Percentiles rank a stretch among this genome's conserved stretches.
phyloP scores from a whole-genome alignment of 2,888 invertebrate species.

The Eristalinus sepulchralis region DNA sequence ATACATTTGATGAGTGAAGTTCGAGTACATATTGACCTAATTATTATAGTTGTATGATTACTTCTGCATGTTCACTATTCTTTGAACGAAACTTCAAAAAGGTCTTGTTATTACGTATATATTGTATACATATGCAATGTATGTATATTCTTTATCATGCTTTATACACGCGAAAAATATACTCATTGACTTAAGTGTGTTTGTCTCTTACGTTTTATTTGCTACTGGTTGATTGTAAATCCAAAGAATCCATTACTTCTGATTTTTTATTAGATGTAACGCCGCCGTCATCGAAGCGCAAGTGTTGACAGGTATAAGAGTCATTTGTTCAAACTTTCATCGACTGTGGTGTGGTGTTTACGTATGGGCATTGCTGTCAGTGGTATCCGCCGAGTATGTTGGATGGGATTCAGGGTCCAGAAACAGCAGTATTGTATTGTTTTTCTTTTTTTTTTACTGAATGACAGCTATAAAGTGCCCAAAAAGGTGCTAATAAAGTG shows the following conservation, averaged over 20 bases:
- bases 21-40: neutral
- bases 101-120: neutral
- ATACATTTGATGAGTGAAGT: neutral
- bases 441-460: conserved; percentile 50
- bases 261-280: conserved; percentile 65
- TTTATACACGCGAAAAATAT: conserved; percentile 17
- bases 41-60: neutral
- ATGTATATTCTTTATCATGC: conserved; percentile 12
- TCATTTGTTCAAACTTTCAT: conserved; percentile 62
- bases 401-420: neutral
- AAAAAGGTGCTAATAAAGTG: conserved; percentile 71
- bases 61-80: neutral
- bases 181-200: conserved; percentile 29
- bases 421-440: conserved; percentile 18
- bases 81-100: neutral
- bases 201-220: conserved; percentile 48
- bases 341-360: conserved; percentile 48
- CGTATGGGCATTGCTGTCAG: conserved; percentile 59
- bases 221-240: conserved; percentile 62
- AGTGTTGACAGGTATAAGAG: conserved; percentile 61
- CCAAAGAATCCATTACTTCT: conserved; percentile 56
- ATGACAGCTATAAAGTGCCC: conserved; percentile 67
- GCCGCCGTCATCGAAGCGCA: conserved; percentile 36
- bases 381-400: conserved; percentile 13
- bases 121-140: neutral